Conservation (phyloP, 2,113 vertebrate genomes). For the Indri indri region DNA sequence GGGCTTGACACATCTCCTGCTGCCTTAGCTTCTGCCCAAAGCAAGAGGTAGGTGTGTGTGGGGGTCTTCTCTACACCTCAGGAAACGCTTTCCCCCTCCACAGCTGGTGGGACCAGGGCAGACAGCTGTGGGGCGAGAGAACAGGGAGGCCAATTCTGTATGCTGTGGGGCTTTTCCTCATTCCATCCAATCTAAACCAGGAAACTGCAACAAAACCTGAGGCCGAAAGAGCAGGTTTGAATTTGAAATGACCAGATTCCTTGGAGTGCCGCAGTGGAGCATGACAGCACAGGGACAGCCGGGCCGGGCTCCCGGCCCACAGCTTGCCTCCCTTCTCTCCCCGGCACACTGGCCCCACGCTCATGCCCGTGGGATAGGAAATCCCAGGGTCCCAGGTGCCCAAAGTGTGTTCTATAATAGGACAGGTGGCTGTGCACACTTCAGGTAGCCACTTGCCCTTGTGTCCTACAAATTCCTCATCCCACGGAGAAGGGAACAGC, state of each 20-base stretch:
- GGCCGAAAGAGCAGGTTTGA: not conserved
- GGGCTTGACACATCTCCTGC: not conserved
- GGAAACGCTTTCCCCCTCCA: not conserved
- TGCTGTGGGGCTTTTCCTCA: not conserved
- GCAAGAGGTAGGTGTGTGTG: too few species aligned
- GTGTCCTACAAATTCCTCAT: not conserved
- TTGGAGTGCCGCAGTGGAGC: not conserved
- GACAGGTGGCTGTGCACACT: not conserved
- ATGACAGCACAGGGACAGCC: not conserved
- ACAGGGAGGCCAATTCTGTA: not conserved
- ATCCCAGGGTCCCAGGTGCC: too few species aligned
- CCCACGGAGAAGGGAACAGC: not conserved
- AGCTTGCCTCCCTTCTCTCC: not conserved
- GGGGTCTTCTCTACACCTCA: not conserved
- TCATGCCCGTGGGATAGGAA: not conserved
- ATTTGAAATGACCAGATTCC: not conserved
- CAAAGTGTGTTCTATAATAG: not conserved
- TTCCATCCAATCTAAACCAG: not conserved
- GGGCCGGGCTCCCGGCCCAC: not conserved
- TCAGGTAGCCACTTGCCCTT: not conserved
- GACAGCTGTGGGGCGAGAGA: not conserved
- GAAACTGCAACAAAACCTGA: not conserved
- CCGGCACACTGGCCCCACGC: accelerated
- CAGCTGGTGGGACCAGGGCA: not conserved
- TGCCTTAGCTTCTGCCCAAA: not conserved